Percentiles rank a stretch among this genome's conserved stretches.
These are phyloP conservation scores for Serripes groenlandicus DNA, from an alignment of 2,888 invertebrate species.

Conservation along the genomic window DNA sequence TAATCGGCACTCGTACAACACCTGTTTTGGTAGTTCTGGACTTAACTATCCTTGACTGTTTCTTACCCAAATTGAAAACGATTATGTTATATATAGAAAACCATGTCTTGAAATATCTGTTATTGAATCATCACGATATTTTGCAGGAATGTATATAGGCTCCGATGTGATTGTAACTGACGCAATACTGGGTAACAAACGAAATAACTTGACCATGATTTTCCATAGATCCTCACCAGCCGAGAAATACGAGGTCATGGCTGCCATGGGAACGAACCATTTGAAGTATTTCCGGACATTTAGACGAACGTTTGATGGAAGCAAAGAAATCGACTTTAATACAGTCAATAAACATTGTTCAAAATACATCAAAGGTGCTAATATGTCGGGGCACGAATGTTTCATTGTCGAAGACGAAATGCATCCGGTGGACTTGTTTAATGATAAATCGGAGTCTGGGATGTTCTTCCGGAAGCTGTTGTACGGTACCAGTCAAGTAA, in stretches of 20 bases:
- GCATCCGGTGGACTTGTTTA: conserved; percentile 76
- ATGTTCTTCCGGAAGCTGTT: conserved; percentile 67
- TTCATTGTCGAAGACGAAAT: conserved; percentile 42
- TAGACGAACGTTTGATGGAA: conserved; percentile 31
- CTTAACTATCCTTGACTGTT: too few species aligned
- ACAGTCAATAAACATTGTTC: not conserved
- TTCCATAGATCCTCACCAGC: not conserved
- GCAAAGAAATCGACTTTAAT: not conserved
- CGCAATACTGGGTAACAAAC: conserved; percentile 39
- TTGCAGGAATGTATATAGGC: conserved; percentile 75
- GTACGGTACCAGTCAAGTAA: conserved; percentile 73
- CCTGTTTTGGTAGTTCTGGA: too few species aligned
- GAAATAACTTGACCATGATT: conserved; percentile 34
- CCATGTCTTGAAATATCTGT: too few species aligned
- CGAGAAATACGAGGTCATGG: not conserved
- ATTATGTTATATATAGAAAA: too few species aligned
- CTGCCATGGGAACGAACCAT: conserved; percentile 56
- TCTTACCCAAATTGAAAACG: too few species aligned
- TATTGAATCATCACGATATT: too few species aligned
- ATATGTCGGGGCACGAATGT: conserved; percentile 13
- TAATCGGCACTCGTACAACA: too few species aligned
- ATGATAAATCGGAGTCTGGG: conserved; percentile 70
- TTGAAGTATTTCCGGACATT: conserved; percentile 30
- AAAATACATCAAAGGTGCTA: not conserved
- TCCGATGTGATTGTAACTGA: conserved; percentile 70